These are phyloP conservation scores for Carassius gibelio DNA, from an alignment of 2,113 vertebrate species.

Conservation along the genomic window DNA sequence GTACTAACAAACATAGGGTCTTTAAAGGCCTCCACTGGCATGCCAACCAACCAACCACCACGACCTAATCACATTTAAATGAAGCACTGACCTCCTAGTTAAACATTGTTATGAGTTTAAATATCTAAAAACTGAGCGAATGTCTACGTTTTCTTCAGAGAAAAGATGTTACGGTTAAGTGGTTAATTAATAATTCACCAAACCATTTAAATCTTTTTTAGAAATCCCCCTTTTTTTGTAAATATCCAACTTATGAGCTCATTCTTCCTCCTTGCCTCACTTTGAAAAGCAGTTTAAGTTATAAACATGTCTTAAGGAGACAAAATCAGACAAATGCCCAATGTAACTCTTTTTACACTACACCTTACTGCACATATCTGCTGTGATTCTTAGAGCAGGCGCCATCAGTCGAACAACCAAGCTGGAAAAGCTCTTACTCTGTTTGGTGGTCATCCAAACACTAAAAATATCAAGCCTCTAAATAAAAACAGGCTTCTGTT, in stretches of 20 bases:
- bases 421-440: neutral
- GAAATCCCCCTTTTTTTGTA: conserved; percentile 47
- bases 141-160: conserved; percentile 51
- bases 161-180: conserved; percentile 52
- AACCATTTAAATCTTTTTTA: conserved; percentile 60
- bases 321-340: neutral
- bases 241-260: conserved; percentile 42
- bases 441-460: conserved; percentile 24
- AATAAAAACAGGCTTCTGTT: conserved; percentile 49
- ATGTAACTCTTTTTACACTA: neutral
- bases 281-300: neutral
- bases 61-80: conserved; percentile 45
- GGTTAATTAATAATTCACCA: conserved; percentile 76
- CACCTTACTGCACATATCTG: conserved; percentile 15
- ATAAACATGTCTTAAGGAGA: neutral
- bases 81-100: conserved; percentile 63
- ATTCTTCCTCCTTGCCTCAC: conserved; percentile 2
- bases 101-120: conserved; percentile 72
- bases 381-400: neutral
- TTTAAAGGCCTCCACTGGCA: conserved; percentile 33
- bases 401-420: neutral
- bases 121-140: conserved; percentile 64
- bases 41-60: neutral
- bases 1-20: neutral
- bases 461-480: conserved; percentile 32